A percentile compares a stretch with the other conserved stretches of the same genome.
Evolutionary conservation across 2,888 invertebrate species (phyloP).

Genomic region (Linyphia triangularis): DNA sequence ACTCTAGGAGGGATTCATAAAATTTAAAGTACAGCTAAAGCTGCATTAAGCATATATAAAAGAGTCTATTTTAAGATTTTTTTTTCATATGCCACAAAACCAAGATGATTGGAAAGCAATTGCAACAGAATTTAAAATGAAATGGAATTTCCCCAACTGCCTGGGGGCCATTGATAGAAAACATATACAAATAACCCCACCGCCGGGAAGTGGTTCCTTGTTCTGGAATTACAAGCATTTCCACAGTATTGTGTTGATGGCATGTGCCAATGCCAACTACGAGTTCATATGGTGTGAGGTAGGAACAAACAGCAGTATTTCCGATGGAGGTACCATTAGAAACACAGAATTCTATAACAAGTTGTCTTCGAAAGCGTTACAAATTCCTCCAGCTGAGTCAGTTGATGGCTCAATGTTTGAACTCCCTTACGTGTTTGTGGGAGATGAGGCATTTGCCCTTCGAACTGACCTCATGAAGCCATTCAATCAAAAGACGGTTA

Average conservation of each 20-base stretch:
- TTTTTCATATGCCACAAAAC: background rate
- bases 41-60: background rate
- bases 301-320: background rate
- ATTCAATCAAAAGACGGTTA: background rate
- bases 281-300: background rate
- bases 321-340: background rate
- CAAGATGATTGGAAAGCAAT: background rate
- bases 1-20: too few relatives aligned
- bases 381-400: background rate
- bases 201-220: background rate
- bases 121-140: background rate
- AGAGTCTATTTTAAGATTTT: background rate
- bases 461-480: conserved; percentile 3
- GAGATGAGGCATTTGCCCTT: conserved; percentile 11
- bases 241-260: background rate
- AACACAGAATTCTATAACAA: background rate
- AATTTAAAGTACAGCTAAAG: too few relatives aligned
- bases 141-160: conserved; percentile 31
- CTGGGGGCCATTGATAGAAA: conserved; percentile 14
- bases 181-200: conserved; percentile 4
- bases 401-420: background rate
- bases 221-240: background rate
- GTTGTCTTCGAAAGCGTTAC: background rate
- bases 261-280: background rate
- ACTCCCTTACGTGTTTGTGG: conserved; percentile 13